Evolutionary conservation across 2,113 vertebrate species (phyloP).

Genomic region (Peromyscus leucopus): DNA sequence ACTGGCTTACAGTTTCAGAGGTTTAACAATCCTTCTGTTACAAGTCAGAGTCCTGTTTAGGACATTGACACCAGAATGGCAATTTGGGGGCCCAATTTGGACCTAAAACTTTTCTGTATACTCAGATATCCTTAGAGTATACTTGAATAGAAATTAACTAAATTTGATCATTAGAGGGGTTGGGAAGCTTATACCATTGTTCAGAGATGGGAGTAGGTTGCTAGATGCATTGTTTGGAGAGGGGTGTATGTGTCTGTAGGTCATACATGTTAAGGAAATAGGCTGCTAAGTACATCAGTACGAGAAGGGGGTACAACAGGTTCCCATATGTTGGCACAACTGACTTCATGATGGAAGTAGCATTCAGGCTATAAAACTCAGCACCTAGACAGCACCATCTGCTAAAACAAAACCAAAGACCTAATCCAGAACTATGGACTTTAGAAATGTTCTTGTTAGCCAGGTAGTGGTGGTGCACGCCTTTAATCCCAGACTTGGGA

Average conservation of each 20-base stretch:
- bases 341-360: neutral
- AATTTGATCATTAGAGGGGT: neutral
- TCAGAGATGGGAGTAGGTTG: neutral
- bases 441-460: no score
- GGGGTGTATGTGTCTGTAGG: neutral
- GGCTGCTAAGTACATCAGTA: neutral
- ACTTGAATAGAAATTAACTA: neutral
- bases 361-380: neutral
- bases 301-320: neutral
- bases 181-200: neutral
- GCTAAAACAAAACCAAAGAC: neutral
- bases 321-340: neutral
- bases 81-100: neutral
- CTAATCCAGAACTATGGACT: neutral
- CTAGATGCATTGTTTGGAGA: neutral
- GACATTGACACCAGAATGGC: neutral
- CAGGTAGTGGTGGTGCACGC: no score
- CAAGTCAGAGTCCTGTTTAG: neutral
- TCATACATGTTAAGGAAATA: neutral
- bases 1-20: no score
- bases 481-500: no score
- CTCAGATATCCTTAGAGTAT: neutral
- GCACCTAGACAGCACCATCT: neutral
- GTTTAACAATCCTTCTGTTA: neutral
- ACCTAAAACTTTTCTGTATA: neutral